These are phyloP conservation scores for Eubasilissa splendida DNA, from an alignment of 2,888 invertebrate species.

Conservation along the genomic window DNA sequence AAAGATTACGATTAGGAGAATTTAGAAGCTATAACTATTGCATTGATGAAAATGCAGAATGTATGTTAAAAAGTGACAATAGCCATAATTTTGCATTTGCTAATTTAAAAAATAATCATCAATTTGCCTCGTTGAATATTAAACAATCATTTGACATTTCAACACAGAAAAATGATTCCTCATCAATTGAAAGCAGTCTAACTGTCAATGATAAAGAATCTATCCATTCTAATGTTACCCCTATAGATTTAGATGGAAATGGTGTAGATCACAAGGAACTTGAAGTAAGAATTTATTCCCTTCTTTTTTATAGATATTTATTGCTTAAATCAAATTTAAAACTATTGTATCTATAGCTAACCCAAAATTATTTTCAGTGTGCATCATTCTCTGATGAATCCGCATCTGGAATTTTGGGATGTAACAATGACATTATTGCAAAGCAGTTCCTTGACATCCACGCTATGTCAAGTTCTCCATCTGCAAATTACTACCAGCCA, in stretches of 20 bases:
- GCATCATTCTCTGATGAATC: slow-evolving; percentile 22
- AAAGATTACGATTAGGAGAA: slow-evolving; percentile 37
- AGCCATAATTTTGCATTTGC: slow-evolving; percentile 16
- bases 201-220: slow-evolving; percentile 10
- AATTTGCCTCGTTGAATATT: slow-evolving; percentile 13
- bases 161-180: slow-evolving; percentile 15
- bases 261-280: slow-evolving; percentile 4
- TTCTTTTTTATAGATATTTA: neutral
- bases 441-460: slow-evolving; percentile 69
- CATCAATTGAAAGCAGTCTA: slow-evolving; percentile 8
- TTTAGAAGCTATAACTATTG: slow-evolving; percentile 52
- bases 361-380: slow-evolving; percentile 25
- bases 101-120: slow-evolving; percentile 3
- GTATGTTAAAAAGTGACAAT: slow-evolving; percentile 19
- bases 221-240: neutral
- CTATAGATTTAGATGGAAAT: slow-evolving; percentile 2
- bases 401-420: slow-evolving; percentile 21
- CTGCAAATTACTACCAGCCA: slow-evolving; percentile 85
- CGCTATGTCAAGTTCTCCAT: slow-evolving; percentile 65
- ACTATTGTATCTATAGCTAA: no score
- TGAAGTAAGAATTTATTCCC: slow-evolving; percentile 17
- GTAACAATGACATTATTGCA: slow-evolving; percentile 42
- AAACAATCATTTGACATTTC: neutral
- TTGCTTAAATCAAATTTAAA: no score
- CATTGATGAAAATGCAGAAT: slow-evolving; percentile 38